Conservation (phyloP, 2,888 invertebrate species). For the Phengaris arion region DNA sequence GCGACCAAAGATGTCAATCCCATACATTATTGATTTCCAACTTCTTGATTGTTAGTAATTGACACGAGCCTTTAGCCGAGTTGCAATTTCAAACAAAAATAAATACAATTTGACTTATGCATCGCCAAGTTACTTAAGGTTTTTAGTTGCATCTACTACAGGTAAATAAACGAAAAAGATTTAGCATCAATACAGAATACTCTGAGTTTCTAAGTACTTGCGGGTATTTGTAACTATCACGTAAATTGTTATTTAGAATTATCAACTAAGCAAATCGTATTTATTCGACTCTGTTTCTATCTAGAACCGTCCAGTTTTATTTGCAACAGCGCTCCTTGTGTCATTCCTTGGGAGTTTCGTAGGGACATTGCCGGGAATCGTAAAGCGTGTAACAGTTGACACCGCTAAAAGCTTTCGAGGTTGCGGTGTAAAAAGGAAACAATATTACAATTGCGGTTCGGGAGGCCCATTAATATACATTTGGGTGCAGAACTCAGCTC, state of each 20-base stretch:
- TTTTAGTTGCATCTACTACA: too few relatives aligned
- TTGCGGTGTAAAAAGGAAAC: conserved; percentile 69
- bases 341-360: conserved; percentile 38
- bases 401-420: conserved; percentile 68
- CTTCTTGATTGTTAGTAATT: too few relatives aligned
- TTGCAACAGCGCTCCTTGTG: neutral
- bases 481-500: conserved; percentile 56
- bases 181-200: too few relatives aligned
- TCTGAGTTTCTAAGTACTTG: neutral
- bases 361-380: conserved; percentile 59
- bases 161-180: too few relatives aligned
- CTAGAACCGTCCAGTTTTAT: neutral
- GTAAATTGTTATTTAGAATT: neutral
- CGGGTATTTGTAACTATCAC: neutral
- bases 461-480: conserved; percentile 75
- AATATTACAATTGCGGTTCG: conserved; percentile 67
- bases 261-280: neutral
- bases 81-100: too few relatives aligned
- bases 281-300: neutral
- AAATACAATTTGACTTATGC: too few relatives aligned
- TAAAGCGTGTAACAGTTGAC: conserved; percentile 69
- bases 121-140: too few relatives aligned
- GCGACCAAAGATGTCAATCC: too few relatives aligned
- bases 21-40: too few relatives aligned
- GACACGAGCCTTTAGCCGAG: too few relatives aligned